These are phyloP conservation scores for Rissa tridactyla DNA, from an alignment of 2,113 vertebrate species.

Conservation along the genomic window DNA sequence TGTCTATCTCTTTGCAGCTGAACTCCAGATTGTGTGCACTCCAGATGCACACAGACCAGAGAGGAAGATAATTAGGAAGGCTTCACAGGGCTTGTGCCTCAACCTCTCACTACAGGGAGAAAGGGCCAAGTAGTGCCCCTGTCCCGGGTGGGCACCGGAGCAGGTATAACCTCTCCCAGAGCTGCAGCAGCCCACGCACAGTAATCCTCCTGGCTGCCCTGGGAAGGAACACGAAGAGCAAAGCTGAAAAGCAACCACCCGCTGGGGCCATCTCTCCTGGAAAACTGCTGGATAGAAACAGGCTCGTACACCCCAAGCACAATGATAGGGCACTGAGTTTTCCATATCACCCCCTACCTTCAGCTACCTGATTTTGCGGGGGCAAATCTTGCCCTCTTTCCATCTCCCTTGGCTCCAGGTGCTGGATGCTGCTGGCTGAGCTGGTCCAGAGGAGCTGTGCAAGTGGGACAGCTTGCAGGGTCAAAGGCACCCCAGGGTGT, in stretches of 20 bases:
- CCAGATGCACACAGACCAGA: not conserved
- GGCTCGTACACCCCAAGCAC: not conserved
- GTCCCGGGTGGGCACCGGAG: not conserved
- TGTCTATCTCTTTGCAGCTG: not conserved
- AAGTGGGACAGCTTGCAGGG: not conserved
- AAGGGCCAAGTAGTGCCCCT: fast-evolving
- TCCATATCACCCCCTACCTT: not conserved
- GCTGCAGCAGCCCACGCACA: not conserved
- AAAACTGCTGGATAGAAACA: not conserved
- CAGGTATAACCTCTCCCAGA: fast-evolving
- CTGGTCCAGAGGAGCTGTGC: not conserved
- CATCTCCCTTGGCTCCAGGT: not conserved
- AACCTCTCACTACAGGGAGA: not conserved
- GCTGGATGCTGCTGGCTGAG: not conserved
- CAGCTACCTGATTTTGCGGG: not conserved
- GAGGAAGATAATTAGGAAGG: not conserved
- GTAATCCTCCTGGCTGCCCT: not conserved
- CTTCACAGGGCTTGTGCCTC: not conserved
- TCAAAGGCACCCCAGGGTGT: not conserved
- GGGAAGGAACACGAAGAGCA: not conserved
- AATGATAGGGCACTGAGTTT: fast-evolving
- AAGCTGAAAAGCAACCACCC: not conserved
- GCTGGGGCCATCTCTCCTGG: not conserved
- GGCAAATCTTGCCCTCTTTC: not conserved
- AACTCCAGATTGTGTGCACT: not conserved